A percentile compares a stretch with the other conserved stretches of the same genome.
These are phyloP conservation scores for Oryzias dopingdopingensis DNA, from an alignment of 2,797 vertebrate genomes.

Conservation along the genomic window DNA sequence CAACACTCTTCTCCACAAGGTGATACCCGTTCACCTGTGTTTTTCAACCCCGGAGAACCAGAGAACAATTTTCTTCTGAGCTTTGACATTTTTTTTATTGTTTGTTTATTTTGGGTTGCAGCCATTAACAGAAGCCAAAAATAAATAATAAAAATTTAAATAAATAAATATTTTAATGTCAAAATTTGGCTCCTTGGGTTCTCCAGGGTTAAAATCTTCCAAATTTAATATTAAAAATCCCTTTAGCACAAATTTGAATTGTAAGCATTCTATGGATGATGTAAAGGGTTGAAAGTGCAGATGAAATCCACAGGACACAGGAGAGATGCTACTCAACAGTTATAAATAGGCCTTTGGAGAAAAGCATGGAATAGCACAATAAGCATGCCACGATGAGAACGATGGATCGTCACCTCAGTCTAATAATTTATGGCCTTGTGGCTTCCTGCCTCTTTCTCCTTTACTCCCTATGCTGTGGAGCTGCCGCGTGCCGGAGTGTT, in stretches of 20 bases:
- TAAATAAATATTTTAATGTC: too few species aligned
- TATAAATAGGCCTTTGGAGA: slow-evolving; percentile 58
- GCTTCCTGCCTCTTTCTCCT: slow-evolving; percentile 59
- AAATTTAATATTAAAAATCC: not conserved
- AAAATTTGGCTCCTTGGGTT: too few species aligned
- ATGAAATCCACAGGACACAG: slow-evolving; percentile 27
- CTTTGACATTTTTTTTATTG: too few species aligned
- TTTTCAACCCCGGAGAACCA: too few species aligned
- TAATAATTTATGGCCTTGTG: slow-evolving; percentile 69
- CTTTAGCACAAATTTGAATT: too few species aligned
- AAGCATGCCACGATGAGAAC: slow-evolving; percentile 60
- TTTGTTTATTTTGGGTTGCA: too few species aligned
- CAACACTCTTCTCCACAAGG: slow-evolving; percentile 15
- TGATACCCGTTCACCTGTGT: not conserved
- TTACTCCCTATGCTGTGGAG: slow-evolving; percentile 44
- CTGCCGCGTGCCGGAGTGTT: slow-evolving; percentile 55
- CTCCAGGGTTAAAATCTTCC: too few species aligned
- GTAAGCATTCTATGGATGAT: not conserved
- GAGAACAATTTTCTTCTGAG: too few species aligned
- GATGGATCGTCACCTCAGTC: slow-evolving; percentile 66
- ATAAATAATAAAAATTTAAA: too few species aligned
- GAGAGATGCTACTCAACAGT: slow-evolving; percentile 46
- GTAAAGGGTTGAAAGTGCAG: slow-evolving; percentile 28
- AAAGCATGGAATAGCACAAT: slow-evolving; percentile 62
- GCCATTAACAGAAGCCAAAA: too few species aligned